Evolutionary conservation across 2,797 vertebrate genomes (phyloP).

Genomic region (Psittacula echo): DNA sequence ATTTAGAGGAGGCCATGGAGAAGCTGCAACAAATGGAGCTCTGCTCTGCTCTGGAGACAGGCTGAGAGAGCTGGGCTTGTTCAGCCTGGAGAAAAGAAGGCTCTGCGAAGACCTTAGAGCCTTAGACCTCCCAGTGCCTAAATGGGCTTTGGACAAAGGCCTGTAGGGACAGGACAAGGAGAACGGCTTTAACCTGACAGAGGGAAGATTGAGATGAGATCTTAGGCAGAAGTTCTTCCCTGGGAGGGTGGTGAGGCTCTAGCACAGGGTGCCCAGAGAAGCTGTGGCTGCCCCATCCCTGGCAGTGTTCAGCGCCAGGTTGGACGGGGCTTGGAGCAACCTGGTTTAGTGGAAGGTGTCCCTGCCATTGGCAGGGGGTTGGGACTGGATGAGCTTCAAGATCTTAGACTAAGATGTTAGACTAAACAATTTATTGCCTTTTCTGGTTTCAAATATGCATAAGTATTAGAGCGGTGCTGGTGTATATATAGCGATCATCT

Average conservation of each 20-base stretch:
- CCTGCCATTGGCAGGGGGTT: neutral
- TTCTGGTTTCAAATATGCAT: neutral
- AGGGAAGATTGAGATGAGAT: neutral
- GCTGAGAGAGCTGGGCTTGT: neutral
- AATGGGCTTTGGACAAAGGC: neutral
- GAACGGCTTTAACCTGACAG: neutral
- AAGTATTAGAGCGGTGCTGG: accelerated
- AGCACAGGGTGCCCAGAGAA: too few relatives aligned
- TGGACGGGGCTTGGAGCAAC: neutral
- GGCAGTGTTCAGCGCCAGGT: too few relatives aligned
- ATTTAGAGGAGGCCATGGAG: neutral
- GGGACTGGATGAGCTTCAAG: neutral
- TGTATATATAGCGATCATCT: neutral
- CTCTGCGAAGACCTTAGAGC: neutral
- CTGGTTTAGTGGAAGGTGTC: neutral
- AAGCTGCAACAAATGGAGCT: neutral
- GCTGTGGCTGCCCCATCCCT: too few relatives aligned
- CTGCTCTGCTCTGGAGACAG: neutral
- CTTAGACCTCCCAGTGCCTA: neutral
- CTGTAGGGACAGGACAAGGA: neutral
- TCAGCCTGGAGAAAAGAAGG: neutral
- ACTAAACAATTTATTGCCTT: neutral
- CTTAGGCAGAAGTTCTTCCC: neutral
- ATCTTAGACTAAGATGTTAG: neutral
- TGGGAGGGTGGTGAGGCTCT: neutral